These are phyloP conservation scores for Rhagoletis zephyria DNA, from an alignment of 1,140 invertebrate species.

Conservation along the genomic window DNA sequence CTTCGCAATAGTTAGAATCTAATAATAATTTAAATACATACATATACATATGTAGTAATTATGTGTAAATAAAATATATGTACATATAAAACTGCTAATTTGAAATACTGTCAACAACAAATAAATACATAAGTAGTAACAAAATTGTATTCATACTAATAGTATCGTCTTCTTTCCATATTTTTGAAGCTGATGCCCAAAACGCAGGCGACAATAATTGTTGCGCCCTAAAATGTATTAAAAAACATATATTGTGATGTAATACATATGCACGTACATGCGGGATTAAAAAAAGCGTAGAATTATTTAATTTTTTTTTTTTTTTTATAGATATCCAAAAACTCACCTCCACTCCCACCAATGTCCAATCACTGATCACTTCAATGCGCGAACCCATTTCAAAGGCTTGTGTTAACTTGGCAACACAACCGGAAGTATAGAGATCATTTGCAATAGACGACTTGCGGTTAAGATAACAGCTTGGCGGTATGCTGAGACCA, in stretches of 20 bases:
- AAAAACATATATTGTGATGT: no score
- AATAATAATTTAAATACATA: no score
- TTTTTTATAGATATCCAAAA: background rate
- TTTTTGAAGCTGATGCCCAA: constrained; percentile 69
- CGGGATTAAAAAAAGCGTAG: no score
- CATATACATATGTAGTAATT: no score
- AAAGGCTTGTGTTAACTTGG: constrained; percentile 59
- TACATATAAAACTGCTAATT: background rate
- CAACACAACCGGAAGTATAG: constrained; percentile 62
- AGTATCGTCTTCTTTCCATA: constrained; percentile 54
- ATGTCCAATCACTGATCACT: constrained; percentile 65
- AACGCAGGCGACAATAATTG: constrained; percentile 63
- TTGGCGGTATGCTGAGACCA: constrained; percentile 61
- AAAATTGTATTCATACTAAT: background rate
- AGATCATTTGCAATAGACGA: constrained; percentile 61
- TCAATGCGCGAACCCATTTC: constrained; percentile 64
- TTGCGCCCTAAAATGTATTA: constrained; percentile 58
- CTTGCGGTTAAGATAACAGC: constrained; percentile 67
- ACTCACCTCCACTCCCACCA: constrained; percentile 67
- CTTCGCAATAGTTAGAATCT: no score
- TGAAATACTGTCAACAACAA: background rate
- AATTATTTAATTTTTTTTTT: no score
- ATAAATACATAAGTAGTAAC: background rate
- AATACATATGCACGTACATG: no score
- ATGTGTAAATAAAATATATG: background rate